Evolutionary conservation across 2,113 vertebrate species (phyloP).

Genomic region (Lates calcarifer): DNA sequence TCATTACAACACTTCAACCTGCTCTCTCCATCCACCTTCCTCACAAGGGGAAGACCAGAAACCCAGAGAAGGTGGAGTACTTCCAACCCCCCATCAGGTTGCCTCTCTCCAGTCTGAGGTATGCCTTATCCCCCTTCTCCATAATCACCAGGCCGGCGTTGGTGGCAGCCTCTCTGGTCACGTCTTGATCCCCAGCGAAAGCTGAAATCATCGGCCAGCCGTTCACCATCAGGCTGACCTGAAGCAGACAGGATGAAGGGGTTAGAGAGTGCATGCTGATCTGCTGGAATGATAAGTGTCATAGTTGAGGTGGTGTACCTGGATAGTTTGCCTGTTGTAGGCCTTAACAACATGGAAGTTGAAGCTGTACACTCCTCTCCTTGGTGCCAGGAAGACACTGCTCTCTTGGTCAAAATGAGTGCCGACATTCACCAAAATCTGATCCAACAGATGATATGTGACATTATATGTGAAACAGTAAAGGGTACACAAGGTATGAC

Average conservation of each 20-base stretch:
- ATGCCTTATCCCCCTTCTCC: constrained; percentile 91
- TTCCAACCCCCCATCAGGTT: constrained; percentile 93
- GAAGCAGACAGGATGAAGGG: background rate
- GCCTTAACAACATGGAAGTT: constrained; percentile 93
- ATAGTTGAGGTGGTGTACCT: constrained; percentile 76
- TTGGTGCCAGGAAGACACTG: constrained; percentile 89
- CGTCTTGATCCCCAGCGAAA: constrained; percentile 91
- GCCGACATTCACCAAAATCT: constrained; percentile 91
- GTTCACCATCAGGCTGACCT: constrained; percentile 92
- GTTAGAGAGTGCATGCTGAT: background rate
- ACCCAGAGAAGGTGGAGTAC: constrained; percentile 92
- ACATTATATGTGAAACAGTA: background rate
- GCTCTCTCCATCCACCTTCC: constrained; percentile 11
- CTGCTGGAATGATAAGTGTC: background rate
- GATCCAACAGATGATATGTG: background rate
- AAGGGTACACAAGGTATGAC: background rate
- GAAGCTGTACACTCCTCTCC: constrained; percentile 91
- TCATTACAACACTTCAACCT: background rate
- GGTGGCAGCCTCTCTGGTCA: constrained; percentile 91
- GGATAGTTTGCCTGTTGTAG: constrained; percentile 92
- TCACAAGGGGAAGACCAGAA: constrained; percentile 91
- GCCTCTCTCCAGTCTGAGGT: constrained; percentile 90
- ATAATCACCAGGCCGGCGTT: constrained; percentile 90
- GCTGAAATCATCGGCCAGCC: constrained; percentile 91
- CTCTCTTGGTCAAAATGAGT: constrained; percentile 89